Percentiles rank a stretch among this genome's conserved stretches.
phyloP scores from a whole-genome alignment of 1,140 invertebrate species.

The Anastrepha obliqua region DNA sequence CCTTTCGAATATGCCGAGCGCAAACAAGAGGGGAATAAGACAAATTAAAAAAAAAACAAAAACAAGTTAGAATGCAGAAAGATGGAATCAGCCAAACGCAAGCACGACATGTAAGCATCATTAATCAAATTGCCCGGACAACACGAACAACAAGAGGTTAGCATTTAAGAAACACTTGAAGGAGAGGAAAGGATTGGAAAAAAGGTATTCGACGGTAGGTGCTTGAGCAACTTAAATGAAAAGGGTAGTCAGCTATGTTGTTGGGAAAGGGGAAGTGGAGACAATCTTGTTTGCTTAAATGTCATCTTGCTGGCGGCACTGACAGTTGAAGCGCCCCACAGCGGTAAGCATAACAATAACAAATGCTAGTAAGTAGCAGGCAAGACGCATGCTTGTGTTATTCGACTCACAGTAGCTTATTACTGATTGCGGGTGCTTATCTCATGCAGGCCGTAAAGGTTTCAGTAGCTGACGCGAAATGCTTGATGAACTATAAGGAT shows the following conservation, averaged over 20 bases:
- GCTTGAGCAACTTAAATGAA: not conserved
- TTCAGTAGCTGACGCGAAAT: not conserved
- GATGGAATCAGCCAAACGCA: not conserved
- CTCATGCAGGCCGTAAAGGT: no score
- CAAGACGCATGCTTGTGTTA: not conserved
- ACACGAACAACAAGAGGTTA: not conserved
- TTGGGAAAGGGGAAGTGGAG: not conserved
- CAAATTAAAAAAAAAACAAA: not conserved
- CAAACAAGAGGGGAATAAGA: not conserved
- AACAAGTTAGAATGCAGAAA: not conserved
- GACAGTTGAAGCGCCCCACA: not conserved
- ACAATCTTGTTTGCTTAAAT: not conserved
- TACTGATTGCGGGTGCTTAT: not conserved
- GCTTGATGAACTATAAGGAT: not conserved
- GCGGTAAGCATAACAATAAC: not conserved
- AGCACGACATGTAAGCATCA: not conserved
- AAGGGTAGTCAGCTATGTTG: no score
- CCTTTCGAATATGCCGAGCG: not conserved
- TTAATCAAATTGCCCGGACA: constrained; percentile 4
- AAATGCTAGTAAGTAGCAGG: not conserved
- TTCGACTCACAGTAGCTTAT: not conserved
- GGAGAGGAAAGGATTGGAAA: not conserved
- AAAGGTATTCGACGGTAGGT: not conserved
- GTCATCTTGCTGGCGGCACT: not conserved
- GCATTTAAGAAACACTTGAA: not conserved